Conservation (phyloP, 2,113 vertebrate species). For the Corythaixoides concolor region DNA sequence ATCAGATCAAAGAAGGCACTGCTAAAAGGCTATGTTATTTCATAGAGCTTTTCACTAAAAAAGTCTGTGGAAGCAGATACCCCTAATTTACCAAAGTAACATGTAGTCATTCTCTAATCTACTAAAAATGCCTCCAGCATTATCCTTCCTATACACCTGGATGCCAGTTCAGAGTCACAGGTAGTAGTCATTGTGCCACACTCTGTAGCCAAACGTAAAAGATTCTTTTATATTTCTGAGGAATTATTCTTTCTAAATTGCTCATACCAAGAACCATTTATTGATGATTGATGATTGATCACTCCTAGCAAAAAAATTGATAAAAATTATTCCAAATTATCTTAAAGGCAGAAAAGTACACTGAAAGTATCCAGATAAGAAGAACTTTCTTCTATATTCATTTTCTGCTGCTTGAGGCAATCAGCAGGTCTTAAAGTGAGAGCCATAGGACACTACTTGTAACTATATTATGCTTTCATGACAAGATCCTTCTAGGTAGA, state of each 20-base stretch:
- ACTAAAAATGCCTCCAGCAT: neutral
- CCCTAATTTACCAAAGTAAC: neutral
- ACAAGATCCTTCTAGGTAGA: neutral
- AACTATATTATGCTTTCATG: neutral
- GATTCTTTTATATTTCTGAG: neutral
- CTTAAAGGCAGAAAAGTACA: neutral
- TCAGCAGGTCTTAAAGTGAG: neutral
- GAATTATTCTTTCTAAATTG: neutral
- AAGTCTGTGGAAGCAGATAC: neutral
- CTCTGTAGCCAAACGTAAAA: neutral
- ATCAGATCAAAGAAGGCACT: neutral
- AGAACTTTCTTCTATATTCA: neutral
- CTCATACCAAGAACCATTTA: neutral
- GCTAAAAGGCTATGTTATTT: neutral
- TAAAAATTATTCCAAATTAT: neutral
- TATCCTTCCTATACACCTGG: neutral
- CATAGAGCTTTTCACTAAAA: neutral
- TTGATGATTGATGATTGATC: neutral
- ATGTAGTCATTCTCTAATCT: neutral
- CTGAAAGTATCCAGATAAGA: neutral
- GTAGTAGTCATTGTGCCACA: neutral
- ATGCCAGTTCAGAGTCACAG: neutral
- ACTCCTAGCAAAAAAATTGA: neutral
- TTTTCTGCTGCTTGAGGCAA: neutral
- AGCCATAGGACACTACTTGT: neutral